Evolutionary conservation across 2,113 vertebrate genomes (phyloP).

Genomic region (Falco punctatus): DNA sequence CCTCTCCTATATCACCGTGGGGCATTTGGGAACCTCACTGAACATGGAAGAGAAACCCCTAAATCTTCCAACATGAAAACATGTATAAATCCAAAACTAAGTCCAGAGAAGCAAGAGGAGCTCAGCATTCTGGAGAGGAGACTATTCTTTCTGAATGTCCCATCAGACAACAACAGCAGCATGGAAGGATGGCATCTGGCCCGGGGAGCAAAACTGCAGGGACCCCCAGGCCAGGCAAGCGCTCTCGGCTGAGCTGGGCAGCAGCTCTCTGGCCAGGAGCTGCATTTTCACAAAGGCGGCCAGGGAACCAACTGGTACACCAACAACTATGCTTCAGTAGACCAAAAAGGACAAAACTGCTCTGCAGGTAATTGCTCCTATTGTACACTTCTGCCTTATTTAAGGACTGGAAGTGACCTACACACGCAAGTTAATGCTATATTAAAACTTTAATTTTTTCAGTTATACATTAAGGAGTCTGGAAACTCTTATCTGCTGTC

Average conservation of each 20-base stretch:
- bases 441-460: background rate
- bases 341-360: background rate
- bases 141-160: background rate
- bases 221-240: background rate
- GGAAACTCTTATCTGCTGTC: background rate
- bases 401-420: background rate
- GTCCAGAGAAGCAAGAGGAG: background rate
- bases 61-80: background rate
- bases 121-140: background rate
- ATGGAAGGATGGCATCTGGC: background rate
- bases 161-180: background rate
- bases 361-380: background rate
- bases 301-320: background rate
- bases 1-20: background rate
- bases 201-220: background rate
- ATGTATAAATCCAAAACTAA: background rate
- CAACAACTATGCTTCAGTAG: background rate
- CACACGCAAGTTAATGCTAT: background rate
- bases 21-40: background rate
- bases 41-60: fast-evolving
- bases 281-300: background rate
- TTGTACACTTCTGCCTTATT: background rate
- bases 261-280: background rate
- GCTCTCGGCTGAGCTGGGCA: background rate
- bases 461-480: background rate